Percentiles rank a stretch among this genome's conserved stretches.
phyloP scores from a whole-genome alignment of 2,797 vertebrate species.

The Mycteria americana region DNA sequence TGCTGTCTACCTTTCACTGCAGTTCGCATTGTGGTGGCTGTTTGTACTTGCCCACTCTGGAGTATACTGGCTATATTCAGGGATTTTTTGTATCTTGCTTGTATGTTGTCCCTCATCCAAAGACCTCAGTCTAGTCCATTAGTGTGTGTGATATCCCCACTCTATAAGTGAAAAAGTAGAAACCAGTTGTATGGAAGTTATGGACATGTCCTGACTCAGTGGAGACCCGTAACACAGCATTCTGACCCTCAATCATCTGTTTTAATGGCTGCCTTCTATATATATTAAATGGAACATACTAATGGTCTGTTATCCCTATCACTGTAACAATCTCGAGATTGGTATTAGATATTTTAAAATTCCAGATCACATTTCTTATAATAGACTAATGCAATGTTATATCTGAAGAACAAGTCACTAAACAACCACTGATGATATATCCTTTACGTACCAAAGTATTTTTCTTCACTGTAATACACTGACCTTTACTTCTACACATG shows the following conservation, averaged over 20 bases:
- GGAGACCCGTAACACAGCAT: not conserved
- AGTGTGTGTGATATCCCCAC: not conserved
- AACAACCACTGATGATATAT: not conserved
- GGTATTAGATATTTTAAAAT: not conserved
- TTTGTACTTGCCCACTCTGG: not conserved
- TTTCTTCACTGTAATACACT: not conserved
- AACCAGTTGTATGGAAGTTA: not conserved
- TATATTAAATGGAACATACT: not conserved
- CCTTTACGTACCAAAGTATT: not conserved
- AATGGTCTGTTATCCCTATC: not conserved
- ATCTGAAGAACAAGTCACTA: not conserved
- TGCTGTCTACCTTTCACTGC: not conserved
- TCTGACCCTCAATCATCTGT: not conserved
- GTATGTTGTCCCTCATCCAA: not conserved
- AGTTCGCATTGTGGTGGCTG: rapidly evolving
- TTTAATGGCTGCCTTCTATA: not conserved
- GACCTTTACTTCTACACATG: not conserved
- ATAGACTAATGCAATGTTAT: not conserved
- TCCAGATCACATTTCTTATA: not conserved
- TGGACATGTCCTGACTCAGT: not conserved
- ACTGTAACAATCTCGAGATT: not conserved
- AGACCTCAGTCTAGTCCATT: not conserved
- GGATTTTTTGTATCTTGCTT: not conserved
- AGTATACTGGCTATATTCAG: not conserved
- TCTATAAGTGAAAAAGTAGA: not conserved